Base-by-base conservation (phyloP, 2,888 invertebrate genomes). In the Metalampra italica region DNA sequence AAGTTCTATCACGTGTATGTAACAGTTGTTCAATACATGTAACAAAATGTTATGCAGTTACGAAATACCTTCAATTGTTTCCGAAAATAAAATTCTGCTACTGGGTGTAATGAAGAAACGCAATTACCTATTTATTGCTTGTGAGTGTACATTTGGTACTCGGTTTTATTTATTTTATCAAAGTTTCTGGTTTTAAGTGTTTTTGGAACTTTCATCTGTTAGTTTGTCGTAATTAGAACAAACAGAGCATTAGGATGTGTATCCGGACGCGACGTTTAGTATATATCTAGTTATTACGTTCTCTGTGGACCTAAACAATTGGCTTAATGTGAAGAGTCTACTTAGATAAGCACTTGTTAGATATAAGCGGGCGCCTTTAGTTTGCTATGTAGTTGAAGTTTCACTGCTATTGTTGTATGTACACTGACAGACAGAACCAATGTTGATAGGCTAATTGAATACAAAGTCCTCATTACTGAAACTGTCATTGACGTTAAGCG, bases 361-460 rank as follows among this genome's bases (percentile, higher is more conserved):
- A 56, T 58, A 46, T 84, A 84, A 82, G 81, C 65, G 60, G 72
- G 65, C 69, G 62, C 66, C 61, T 71, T 69, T 71, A 77, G 70
- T 75, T 81, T 75, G 82, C 82, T 57, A 68, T 53, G 74, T 80
- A 83, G 81, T 22, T 22, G 66, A 64, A 54, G 59, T 69, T 68
- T 60, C 43, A 64, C 54, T 52, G 37, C 45, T 44, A 64, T 64
- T 62, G 36, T 32, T 36, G 36, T 36, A 32, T 32, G 60, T 63
- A 69, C 72, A 68, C 69, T 60, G 68, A 77, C 61, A 71, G 68
- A 77, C 61, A 71, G 86, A 86, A 84, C 87, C 87, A 86, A 86
- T 83, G 71, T 78, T 58, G 68, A 54, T 85, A 83, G 75, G 71
- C 62, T 80, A 75, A 73, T 62, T 57, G 57, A 68, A 73, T 66